Evolutionary conservation across 1,140 invertebrate species (phyloP).

Genomic region (Anadara kagoshimensis): DNA sequence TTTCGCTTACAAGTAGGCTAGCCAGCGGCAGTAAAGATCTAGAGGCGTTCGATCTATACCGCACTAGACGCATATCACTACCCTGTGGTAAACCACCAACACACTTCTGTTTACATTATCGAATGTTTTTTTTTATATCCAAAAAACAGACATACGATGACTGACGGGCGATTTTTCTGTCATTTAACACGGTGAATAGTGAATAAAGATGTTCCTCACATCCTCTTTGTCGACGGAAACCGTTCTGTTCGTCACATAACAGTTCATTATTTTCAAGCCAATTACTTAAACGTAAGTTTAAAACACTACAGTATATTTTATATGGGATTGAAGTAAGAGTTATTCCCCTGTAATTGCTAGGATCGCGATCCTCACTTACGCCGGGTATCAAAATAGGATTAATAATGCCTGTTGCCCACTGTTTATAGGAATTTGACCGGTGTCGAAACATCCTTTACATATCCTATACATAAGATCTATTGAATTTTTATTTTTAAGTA

Average conservation of each 20-base stretch:
- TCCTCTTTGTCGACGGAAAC: slow-evolving; percentile 10
- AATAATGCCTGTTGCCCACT: slow-evolving; percentile 18
- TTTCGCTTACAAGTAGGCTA: too few relatives aligned
- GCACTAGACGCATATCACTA: too few relatives aligned
- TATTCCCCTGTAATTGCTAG: slow-evolving; percentile 33
- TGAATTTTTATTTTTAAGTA: slow-evolving; percentile 15
- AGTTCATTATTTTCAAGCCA: slow-evolving; percentile 24
- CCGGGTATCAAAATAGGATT: slow-evolving; percentile 14
- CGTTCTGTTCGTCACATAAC: slow-evolving; percentile 28
- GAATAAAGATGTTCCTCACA: slow-evolving; percentile 22
- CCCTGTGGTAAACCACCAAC: too few relatives aligned
- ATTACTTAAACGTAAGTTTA: not conserved
- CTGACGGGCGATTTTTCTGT: slow-evolving; percentile 4
- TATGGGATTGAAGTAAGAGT: slow-evolving; percentile 17
- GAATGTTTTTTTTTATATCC: slow-evolving; percentile 21
- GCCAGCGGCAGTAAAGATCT: too few relatives aligned
- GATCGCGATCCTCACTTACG: not conserved
- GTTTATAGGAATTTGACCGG: not conserved
- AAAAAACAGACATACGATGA: slow-evolving; percentile 21
- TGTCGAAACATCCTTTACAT: slow-evolving; percentile 14
- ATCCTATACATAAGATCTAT: slow-evolving; percentile 16
- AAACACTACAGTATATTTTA: slow-evolving; percentile 26
- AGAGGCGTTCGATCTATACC: too few relatives aligned
- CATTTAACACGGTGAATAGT: slow-evolving; percentile 8
- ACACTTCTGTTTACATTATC: slow-evolving; percentile 23